A percentile compares a stretch with the other conserved stretches of the same genome.
Conservation (phyloP, 2,888 invertebrate genomes). For the Halictus ligatus region DNA sequence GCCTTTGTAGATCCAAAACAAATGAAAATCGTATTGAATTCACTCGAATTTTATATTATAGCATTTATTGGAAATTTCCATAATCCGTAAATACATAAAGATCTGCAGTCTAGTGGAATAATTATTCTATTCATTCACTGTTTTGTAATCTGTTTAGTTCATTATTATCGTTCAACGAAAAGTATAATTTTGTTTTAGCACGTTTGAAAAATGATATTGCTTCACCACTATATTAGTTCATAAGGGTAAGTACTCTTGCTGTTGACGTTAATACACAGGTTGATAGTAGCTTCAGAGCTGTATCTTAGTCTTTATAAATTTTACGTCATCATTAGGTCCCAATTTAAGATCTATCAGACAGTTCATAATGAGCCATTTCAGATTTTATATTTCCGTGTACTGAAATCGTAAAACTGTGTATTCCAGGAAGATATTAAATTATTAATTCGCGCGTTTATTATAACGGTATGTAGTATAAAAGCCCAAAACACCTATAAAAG, state of each 20-base stretch:
- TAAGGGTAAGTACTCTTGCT: not conserved
- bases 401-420: not conserved
- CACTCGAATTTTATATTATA: too few relatives aligned
- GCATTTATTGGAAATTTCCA: too few relatives aligned
- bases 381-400: not conserved
- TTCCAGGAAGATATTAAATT: slow-evolving; percentile 5
- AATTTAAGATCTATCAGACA: not conserved
- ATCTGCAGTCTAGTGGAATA: too few relatives aligned
- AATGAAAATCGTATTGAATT: too few relatives aligned
- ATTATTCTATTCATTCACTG: too few relatives aligned
- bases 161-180: not conserved
- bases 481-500: not conserved
- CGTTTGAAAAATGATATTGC: not conserved
- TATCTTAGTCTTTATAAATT: not conserved
- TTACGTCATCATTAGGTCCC: not conserved
- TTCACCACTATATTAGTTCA: not conserved
- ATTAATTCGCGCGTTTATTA: not conserved
- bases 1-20: too few relatives aligned
- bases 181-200: not conserved
- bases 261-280: not conserved
- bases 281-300: not conserved
- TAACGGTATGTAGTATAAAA: not conserved
- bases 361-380: not conserved
- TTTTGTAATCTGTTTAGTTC: not conserved
- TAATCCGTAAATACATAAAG: too few relatives aligned